Evolutionary conservation across 2,797 vertebrate species (phyloP).

Genomic region (Ceyx erithaca): DNA sequence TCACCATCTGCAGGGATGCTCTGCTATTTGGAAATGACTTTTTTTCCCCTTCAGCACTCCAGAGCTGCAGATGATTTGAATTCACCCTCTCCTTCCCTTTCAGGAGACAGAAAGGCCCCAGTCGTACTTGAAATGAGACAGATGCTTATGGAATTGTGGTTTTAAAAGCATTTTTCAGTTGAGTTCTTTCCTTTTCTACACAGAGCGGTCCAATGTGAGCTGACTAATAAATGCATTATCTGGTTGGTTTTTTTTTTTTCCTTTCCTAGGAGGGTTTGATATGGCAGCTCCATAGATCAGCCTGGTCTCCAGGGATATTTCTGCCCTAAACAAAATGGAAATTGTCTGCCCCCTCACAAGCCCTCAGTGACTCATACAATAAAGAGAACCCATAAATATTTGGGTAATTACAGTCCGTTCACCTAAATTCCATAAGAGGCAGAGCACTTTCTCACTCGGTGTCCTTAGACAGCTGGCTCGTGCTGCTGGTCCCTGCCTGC

Average conservation of each 20-base stretch:
- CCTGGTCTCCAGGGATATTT: conserved; percentile 53
- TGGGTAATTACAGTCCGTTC: conserved; percentile 64
- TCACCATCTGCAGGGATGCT: conserved; percentile 30
- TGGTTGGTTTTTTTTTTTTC: conserved; percentile 3
- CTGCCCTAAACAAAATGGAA: conserved; percentile 71
- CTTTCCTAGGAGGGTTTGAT: conserved; percentile 61
- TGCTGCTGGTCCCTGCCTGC: background rate
- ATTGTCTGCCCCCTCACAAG: conserved; percentile 68
- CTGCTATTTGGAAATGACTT: conserved; percentile 31
- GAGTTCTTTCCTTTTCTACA: conserved; percentile 66
- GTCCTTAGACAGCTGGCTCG: background rate
- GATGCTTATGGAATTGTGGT: conserved; percentile 68
- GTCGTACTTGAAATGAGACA: conserved; percentile 68
- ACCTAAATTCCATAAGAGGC: conserved; percentile 53
- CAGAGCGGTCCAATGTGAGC: conserved; percentile 63
- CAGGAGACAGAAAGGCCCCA: conserved; percentile 64
- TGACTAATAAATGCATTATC: conserved; percentile 73
- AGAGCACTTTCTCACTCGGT: background rate
- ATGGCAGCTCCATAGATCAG: conserved; percentile 70
- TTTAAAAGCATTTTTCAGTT: conserved; percentile 73
- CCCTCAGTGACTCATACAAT: conserved; percentile 66
- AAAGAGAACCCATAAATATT: conserved; percentile 69
- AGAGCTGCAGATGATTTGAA: conserved; percentile 61
- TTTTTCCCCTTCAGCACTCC: conserved; percentile 45
- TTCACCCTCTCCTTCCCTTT: conserved; percentile 56